Evolutionary conservation across 2,888 invertebrate species (phyloP).

Genomic region (Cataglyphis albicans): DNA sequence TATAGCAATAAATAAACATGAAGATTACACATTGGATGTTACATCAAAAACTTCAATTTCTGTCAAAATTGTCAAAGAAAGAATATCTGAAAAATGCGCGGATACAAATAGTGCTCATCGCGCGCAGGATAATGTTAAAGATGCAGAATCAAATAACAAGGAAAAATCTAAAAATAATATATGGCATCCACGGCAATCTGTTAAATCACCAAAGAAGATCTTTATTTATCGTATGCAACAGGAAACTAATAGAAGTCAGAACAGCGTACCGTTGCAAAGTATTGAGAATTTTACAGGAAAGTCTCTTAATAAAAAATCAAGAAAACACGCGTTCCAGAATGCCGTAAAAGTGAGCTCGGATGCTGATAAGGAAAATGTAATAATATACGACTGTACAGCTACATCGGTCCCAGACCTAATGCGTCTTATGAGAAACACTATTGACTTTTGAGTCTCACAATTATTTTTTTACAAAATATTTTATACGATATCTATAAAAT

Average conservation of each 20-base stretch:
- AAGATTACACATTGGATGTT: not conserved
- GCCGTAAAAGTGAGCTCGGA: not conserved
- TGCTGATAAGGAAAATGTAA: not conserved
- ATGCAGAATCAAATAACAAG: not conserved
- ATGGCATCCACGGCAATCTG: not conserved
- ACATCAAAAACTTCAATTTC: not conserved
- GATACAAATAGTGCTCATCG: not conserved
- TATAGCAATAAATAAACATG: not conserved
- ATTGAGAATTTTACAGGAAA: not conserved
- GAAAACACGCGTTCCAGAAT: not conserved
- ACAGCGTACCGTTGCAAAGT: not conserved
- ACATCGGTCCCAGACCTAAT: not conserved
- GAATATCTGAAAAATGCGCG: not conserved
- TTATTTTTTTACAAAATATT: not conserved
- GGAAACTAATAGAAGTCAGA: not conserved
- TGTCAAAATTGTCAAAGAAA: not conserved
- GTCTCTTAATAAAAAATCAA: not conserved
- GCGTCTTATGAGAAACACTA: not conserved
- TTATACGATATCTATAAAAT: not conserved
- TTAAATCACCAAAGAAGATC: not conserved
- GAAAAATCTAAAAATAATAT: not conserved
- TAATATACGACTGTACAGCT: not conserved
- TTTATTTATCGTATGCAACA: not conserved
- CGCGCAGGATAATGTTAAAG: not conserved
- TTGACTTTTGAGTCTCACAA: conserved; percentile 15